phyloP scores from a whole-genome alignment of 2,888 invertebrate genomes.

The Chrysolina americana region DNA sequence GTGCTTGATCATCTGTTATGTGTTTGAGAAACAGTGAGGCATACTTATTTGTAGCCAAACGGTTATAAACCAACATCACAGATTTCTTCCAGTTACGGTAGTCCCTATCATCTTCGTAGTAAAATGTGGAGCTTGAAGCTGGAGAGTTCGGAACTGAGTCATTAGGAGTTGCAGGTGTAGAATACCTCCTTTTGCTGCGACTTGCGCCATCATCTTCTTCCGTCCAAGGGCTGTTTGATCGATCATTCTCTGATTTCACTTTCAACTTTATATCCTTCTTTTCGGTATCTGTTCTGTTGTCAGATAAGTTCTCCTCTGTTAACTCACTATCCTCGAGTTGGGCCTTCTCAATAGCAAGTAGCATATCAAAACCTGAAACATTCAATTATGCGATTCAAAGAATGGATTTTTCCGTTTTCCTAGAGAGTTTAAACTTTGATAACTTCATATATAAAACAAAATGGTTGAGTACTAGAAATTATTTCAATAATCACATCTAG shows the following conservation, averaged over 20 bases:
- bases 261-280: constrained; percentile 62
- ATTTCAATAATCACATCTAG: no score
- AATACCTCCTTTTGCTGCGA: constrained; percentile 63
- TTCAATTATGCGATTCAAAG: not conserved
- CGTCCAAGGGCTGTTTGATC: constrained; percentile 74
- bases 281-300: constrained; percentile 57
- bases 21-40: constrained; percentile 89
- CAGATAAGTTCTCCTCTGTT: constrained; percentile 60
- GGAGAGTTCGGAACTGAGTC: constrained; percentile 79
- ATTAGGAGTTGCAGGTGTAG: constrained; percentile 71
- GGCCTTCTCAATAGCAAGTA: constrained; percentile 66
- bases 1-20: constrained; percentile 90
- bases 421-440: no score
- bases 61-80: constrained; percentile 84
- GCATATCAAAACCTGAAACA: constrained; percentile 66
- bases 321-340: constrained; percentile 63
- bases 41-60: constrained; percentile 87
- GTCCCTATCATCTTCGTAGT: constrained; percentile 81
- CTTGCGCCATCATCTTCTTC: constrained; percentile 70
- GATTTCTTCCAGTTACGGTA: constrained; percentile 91
- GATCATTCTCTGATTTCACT: constrained; percentile 69
- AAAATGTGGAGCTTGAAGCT: constrained; percentile 70
- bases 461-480: no score
- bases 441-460: no score
- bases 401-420: no score